These are phyloP conservation scores for Chirona hameri DNA, from an alignment of 2,888 invertebrate genomes.

Conservation along the genomic window DNA sequence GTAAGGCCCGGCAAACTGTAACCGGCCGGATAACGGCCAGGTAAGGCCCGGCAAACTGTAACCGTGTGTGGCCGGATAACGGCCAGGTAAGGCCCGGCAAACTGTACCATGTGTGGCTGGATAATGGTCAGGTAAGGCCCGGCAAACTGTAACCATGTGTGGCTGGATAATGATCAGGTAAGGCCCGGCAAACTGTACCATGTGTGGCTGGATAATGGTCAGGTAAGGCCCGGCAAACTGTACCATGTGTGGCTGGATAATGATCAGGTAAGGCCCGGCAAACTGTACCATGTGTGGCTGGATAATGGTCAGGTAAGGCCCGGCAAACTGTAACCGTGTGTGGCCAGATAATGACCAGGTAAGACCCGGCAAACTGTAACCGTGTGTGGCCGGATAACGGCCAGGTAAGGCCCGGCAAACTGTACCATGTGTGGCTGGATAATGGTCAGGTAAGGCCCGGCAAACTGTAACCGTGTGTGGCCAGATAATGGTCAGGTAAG, in stretches of 20 bases:
- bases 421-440: conserved; percentile 48
- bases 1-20: not conserved
- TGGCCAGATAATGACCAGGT: conserved; percentile 44
- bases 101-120: too few relatives aligned
- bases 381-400: conserved; percentile 45
- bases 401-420: not conserved
- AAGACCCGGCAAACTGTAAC: too few relatives aligned
- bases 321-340: too few relatives aligned
- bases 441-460: conserved; percentile 6
- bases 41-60: not conserved
- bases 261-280: not conserved
- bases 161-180: conserved; percentile 43
- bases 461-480: too few relatives aligned
- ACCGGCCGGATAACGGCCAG: conserved; percentile 43
- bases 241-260: conserved; percentile 47
- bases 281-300: too few relatives aligned
- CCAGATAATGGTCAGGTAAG: conserved; percentile 39
- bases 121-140: conserved; percentile 32
- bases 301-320: conserved; percentile 31
- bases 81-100: not conserved
- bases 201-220: conserved; percentile 44
- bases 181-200: too few relatives aligned
- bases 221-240: not conserved
- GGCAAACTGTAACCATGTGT: too few relatives aligned
- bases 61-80: conserved; percentile 46